Base-by-base conservation (phyloP, 2,888 invertebrate species). In the Melieria omissa region DNA sequence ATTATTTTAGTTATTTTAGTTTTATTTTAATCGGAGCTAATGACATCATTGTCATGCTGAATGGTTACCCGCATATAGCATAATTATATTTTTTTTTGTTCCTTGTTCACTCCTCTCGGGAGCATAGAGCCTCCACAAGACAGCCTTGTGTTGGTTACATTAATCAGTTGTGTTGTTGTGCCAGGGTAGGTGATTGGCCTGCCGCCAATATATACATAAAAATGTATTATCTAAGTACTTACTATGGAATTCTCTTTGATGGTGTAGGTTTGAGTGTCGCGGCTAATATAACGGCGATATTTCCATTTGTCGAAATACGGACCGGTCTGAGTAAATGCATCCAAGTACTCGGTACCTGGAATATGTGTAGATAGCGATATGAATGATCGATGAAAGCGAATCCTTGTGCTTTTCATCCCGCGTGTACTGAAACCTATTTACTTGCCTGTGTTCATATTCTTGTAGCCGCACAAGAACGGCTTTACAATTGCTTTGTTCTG, bases 251-350 rank as follows among this genome's bases (percentile, higher is more conserved):
- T 86, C 47, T 79, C 77, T 74, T 83, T 83, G 4, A 75, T 74
- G 69, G 83, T 81, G 65, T 88, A 89, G 41, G 93, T 93, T 85
- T 94, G 95, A 0, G 92, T 91, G 74, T 92, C 91, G 76, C 92
- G 88, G 75, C 81, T 78, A 5, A 78, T 76, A 65, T 82, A 78
- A 4, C 78, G 80, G 49, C 78, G 75, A 49, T 73, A 78, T 73
- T 85, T 86, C 45, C 80, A 78, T 71, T 80, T 81, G 47, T 86
- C 83, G 5, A 84, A 78, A 64, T 83, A 81, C 0, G 87, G 87
- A 4, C 87, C 87, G 5, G 96, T 96, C 88, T 97, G 96, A 0
- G 94, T 92, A 75, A 90, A 92, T 4, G 95, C 96, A 86, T 97
- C 93, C 79, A 94, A 91, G 83, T 92, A 97, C 79, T 92, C 90